Evolutionary conservation across 2,888 invertebrate genomes (phyloP), one percentile per base, ranked within the genome.

Genomic region (Nomada flava): DNA sequence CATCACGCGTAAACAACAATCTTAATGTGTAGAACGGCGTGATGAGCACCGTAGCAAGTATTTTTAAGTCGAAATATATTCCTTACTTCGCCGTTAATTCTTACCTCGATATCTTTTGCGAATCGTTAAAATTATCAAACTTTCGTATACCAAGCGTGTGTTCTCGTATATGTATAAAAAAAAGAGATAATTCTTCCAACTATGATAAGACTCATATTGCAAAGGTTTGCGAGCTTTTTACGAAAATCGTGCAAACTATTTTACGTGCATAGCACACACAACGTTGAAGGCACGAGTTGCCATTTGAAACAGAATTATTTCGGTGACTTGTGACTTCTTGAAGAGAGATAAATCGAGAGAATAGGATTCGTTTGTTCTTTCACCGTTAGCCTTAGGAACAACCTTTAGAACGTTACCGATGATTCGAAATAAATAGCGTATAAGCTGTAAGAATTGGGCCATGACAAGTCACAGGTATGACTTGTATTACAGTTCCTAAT

Each of bases 241-340:
- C 23, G 60, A 70, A 36, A 70, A 65, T 69, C 52, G 69, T 36
- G 18, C 50, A 77, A 64, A 67, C 64, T 36, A 23, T 80, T 2
- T 74, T 36, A 63, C 20, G 20, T 23, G 57, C 13, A 68, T 47
- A 71, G 26, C 53, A 59, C 72, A 69, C 64, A 59, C 42, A 55
- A 72, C 23, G 62, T 81, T 68, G 63, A 82, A 82, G 82, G 82
- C 82, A 82, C 82, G 18, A 81, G 52, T 81, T 81, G 82, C 82
- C 82, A 76, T 71, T 69, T 70, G 36, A 57, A 82, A 83, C 77
- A 60, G 52, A 76, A 73, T 81, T 70, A 42, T 11, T n/a, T 69
- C 26, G 59, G 36, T 76, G 53, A 53, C 20, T 23, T 53, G 65
- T 23, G 68, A 59, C 77, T 57, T 42, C 55, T 59, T 68, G 81